Evolutionary conservation across 2,888 invertebrate genomes (phyloP), one percentile per base, ranked within the genome.

Genomic region (Celastrina argiolus): DNA sequence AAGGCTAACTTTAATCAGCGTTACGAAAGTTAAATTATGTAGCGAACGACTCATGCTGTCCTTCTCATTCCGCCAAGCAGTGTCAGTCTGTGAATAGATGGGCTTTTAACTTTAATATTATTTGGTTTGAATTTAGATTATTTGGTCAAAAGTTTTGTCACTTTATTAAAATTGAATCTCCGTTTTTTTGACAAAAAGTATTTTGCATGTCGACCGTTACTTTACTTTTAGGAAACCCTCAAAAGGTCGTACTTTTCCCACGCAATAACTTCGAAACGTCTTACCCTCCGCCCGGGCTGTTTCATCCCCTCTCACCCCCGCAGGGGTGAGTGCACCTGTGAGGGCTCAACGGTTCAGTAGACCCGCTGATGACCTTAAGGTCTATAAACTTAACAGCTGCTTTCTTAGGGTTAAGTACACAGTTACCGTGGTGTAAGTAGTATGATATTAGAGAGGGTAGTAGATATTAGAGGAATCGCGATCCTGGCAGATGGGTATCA

Each of bases 311-410:
- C 59, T 16, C 28, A 42, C 42, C 45, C 45, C 45, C 45, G 42
- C 45, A 58, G 28, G 56, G 28, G 65, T 65, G 65, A 41, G 28
- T n/a, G 41, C 65, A 65, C 65, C 65, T 65, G 65, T 65, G 39
- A 65, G 65, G 65, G 65, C 28, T 26, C 41, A 65, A 65, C 65
- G 65, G 65, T 65, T 58, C 18, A 65, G 58, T 65, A 58, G 58
- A 12, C 26, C 31, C 58, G 56, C 26, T 28, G 28, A 39, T 58
- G 65, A 61, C 61, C 61, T 61, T 61, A 61, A 61, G 61, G 61
- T 61, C 61, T 36, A 36, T 22, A 61, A 36, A 61, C 36, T 39
- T 64, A 31, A 45, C 31, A 63, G 42, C 41, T 42, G 31, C 42
- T 58, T 56, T 28, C 26, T 56, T 31, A 58, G 28, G 28, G 16